These are phyloP conservation scores for Dissostichus mawsoni DNA, from an alignment of 2,113 vertebrate genomes.

Conservation along the genomic window DNA sequence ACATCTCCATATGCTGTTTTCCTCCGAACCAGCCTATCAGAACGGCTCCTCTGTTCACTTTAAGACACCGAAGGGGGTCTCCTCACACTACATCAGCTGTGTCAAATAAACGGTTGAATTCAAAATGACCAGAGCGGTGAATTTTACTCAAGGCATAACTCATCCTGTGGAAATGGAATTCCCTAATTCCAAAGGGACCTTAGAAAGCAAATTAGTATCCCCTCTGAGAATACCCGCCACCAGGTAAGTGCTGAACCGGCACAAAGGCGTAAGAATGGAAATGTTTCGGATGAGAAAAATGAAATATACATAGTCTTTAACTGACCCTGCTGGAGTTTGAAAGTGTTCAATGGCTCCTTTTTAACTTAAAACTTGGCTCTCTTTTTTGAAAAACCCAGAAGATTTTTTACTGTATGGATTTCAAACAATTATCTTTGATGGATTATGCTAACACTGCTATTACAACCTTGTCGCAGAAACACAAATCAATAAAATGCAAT, in stretches of 20 bases:
- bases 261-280: slow-evolving; percentile 41
- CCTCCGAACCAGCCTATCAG: slow-evolving; percentile 37
- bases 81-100: slow-evolving; percentile 56
- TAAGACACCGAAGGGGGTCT: slow-evolving; percentile 32
- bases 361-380: slow-evolving; percentile 25
- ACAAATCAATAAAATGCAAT: slow-evolving; percentile 71
- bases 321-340: slow-evolving; percentile 31
- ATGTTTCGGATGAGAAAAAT: slow-evolving; percentile 50
- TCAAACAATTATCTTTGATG: slow-evolving; percentile 39
- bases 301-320: slow-evolving; percentile 27
- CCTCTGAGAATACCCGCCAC: slow-evolving; percentile 50
- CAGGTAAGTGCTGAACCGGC: slow-evolving; percentile 39
- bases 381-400: background rate
- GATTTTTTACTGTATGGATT: slow-evolving; percentile 7
- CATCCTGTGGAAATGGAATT: slow-evolving; percentile 71
- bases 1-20: slow-evolving; percentile 68
- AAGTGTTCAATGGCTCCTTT: background rate
- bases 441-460: slow-evolving; percentile 39
- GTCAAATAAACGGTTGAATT: slow-evolving; percentile 67
- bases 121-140: slow-evolving; percentile 64
- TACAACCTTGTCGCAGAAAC: slow-evolving; percentile 37
- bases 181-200: slow-evolving; percentile 62
- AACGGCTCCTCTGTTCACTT: slow-evolving; percentile 32
- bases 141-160: slow-evolving; percentile 71
- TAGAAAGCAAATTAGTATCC: slow-evolving; percentile 68